phyloP scores from a whole-genome alignment of 2,888 invertebrate species.

The Synanthedon myopaeformis region DNA sequence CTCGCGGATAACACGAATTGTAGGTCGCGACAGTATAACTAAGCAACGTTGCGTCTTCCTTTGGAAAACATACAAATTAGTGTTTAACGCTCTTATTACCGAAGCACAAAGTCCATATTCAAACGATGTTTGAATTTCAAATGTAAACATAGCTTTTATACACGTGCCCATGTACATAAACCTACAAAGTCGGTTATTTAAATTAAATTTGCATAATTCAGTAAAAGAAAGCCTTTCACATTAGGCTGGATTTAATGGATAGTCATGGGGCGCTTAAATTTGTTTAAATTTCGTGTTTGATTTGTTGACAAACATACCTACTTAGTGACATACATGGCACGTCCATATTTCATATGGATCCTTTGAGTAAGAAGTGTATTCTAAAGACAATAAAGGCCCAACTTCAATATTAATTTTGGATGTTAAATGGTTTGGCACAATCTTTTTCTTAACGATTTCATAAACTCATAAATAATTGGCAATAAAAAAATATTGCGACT shows the following conservation, averaged over 20 bases:
- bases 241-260: conserved; percentile 22
- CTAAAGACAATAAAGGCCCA: no score
- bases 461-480: no score
- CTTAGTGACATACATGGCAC: no score
- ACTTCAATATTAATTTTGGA: no score
- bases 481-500: no score
- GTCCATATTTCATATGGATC: no score
- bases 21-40: neutral
- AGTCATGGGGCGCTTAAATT: conserved; percentile 8
- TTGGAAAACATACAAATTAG: neutral
- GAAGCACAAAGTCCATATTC: neutral
- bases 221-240: conserved; percentile 35
- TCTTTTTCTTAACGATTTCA: no score
- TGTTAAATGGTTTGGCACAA: no score
- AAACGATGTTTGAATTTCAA: conserved; percentile 10
- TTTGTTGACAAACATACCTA: neutral
- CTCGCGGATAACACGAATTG: neutral
- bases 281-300: conserved; percentile 2
- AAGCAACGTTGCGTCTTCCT: neutral
- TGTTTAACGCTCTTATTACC: neutral
- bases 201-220: conserved; percentile 49
- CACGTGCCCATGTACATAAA: conserved; percentile 15
- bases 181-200: conserved; percentile 36
- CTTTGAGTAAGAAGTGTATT: no score
- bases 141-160: conserved; percentile 2